These are phyloP conservation scores for Centrocercus urophasianus DNA, from an alignment of 2,113 vertebrate genomes.

Conservation along the genomic window DNA sequence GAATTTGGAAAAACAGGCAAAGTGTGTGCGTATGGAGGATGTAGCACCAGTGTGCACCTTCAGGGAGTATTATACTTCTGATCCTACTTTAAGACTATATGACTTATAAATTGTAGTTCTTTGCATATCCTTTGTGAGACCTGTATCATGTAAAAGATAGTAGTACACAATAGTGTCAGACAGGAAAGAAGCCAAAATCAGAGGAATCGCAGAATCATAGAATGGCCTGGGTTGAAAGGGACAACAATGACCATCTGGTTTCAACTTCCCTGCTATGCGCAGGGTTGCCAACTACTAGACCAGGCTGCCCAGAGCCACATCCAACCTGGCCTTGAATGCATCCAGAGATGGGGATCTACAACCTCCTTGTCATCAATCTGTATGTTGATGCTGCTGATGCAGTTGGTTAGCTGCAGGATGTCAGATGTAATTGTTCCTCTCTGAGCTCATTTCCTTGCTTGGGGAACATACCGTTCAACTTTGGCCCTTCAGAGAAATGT, in stretches of 20 bases:
- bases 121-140: neutral
- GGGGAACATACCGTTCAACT: neutral
- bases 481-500: neutral
- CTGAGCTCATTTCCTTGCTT: neutral
- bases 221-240: too few relatives aligned
- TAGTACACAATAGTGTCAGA: neutral
- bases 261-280: too few relatives aligned
- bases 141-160: neutral
- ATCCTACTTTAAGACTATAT: neutral
- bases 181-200: rapidly evolving
- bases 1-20: neutral
- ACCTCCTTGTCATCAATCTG: too few relatives aligned
- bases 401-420: neutral
- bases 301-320: too few relatives aligned
- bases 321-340: too few relatives aligned
- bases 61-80: neutral
- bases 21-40: neutral
- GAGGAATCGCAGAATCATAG: neutral
- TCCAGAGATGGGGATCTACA: too few relatives aligned
- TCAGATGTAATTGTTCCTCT: neutral
- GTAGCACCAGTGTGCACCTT: rapidly evolving
- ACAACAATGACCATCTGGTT: too few relatives aligned
- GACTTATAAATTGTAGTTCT: neutral
- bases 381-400: neutral
- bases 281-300: too few relatives aligned